A percentile compares a stretch with the other conserved stretches of the same genome.
Evolutionary conservation across 2,113 vertebrate species (phyloP).

Genomic region (Pogona vitticeps): DNA sequence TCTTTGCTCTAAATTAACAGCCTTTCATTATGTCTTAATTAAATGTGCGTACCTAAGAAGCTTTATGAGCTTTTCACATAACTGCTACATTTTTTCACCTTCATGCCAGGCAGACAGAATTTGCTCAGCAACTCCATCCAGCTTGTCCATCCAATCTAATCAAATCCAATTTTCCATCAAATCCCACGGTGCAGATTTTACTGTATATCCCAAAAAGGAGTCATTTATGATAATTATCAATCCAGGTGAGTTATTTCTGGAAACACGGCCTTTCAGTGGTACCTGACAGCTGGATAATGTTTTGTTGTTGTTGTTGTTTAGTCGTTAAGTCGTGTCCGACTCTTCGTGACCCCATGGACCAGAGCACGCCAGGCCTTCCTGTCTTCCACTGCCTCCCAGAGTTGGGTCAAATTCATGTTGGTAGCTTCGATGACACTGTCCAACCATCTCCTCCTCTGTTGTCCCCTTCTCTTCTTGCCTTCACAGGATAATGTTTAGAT

Average conservation of each 20-base stretch:
- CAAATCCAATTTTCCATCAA: constrained; percentile 20
- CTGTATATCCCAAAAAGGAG: constrained; percentile 25
- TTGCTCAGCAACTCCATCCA: constrained; percentile 29
- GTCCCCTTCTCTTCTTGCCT: too few species aligned
- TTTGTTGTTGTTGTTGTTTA: too few species aligned
- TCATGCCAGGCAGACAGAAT: neutral
- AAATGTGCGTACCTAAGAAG: constrained; percentile 1
- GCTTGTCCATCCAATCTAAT: constrained; percentile 38
- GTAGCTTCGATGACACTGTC: too few species aligned
- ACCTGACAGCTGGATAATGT: neutral
- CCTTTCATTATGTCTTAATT: constrained; percentile 47
- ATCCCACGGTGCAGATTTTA: constrained; percentile 40
- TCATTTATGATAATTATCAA: constrained; percentile 56
- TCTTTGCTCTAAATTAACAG: constrained; percentile 5
- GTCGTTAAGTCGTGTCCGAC: too few species aligned
- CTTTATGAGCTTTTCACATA: constrained; percentile 49
- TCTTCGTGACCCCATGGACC: too few species aligned
- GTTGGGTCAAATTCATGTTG: too few species aligned
- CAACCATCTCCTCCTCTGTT: too few species aligned
- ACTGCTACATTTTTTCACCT: constrained; percentile 47
- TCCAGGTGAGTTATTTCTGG: constrained; percentile 2
- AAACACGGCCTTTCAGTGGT: constrained; percentile 18
- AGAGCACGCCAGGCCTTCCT: too few species aligned
- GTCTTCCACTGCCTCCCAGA: too few species aligned
- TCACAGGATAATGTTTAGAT: too few species aligned